These are phyloP conservation scores for Sterna hirundo DNA, from an alignment of 2,113 vertebrate genomes.

Conservation along the genomic window DNA sequence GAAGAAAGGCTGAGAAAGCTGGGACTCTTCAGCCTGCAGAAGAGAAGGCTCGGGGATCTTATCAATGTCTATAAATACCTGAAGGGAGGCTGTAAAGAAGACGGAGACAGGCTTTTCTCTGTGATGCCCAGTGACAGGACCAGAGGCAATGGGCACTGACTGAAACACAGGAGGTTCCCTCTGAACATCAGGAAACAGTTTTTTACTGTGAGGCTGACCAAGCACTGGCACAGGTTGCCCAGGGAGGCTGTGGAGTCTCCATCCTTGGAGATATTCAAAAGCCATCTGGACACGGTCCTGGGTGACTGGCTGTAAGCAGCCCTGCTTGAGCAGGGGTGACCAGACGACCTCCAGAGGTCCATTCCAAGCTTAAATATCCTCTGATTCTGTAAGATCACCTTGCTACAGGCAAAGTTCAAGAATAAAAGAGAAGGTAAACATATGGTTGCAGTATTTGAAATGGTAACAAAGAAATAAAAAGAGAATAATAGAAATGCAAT, in stretches of 20 bases:
- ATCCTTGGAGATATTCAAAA: not conserved
- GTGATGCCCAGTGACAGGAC: not conserved
- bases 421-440: not conserved
- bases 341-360: not conserved
- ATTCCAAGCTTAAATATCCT: not conserved
- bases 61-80: not conserved
- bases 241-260: not conserved
- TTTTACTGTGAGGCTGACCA: not conserved
- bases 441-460: not conserved
- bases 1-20: not conserved
- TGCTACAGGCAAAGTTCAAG: not conserved
- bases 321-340: not conserved
- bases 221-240: not conserved
- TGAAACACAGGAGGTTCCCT: not conserved
- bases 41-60: not conserved
- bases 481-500: not conserved
- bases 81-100: not conserved
- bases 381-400: not conserved
- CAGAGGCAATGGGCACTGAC: not conserved
- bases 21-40: not conserved
- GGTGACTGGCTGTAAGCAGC: not conserved
- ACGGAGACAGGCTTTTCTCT: not conserved
- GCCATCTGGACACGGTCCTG: not conserved
- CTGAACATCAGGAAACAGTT: not conserved
- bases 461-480: not conserved